These are phyloP conservation scores for Drosophila sordidula DNA, from an alignment of 2,888 invertebrate species.

Conservation along the genomic window DNA sequence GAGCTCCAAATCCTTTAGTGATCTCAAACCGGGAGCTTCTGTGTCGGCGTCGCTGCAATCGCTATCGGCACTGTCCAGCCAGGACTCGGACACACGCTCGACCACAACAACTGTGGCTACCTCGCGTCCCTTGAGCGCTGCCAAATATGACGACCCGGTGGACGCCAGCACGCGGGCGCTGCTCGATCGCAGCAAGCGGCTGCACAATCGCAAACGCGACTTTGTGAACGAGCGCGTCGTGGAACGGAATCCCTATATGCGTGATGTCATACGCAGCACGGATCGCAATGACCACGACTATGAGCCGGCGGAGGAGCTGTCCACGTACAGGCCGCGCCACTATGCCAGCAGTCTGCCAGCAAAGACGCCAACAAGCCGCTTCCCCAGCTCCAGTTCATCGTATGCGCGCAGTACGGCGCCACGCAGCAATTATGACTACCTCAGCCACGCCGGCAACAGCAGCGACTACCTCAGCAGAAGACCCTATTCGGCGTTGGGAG, in stretches of 20 bases:
- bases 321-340: conserved; percentile 77
- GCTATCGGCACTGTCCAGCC: conserved; percentile 63
- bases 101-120: conserved; percentile 56
- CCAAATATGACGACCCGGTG: conserved; percentile 50
- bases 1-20: conserved; percentile 72
- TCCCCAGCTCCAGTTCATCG: conserved; percentile 74
- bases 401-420: conserved; percentile 44
- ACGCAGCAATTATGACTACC: conserved; percentile 62
- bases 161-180: conserved; percentile 81
- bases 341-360: conserved; percentile 47
- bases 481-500: conserved; percentile 42
- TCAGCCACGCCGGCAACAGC: conserved; percentile 45
- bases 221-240: conserved; percentile 84
- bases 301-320: conserved; percentile 66
- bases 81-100: conserved; percentile 62
- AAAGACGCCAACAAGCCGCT: conserved; percentile 56
- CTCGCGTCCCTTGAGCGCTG: conserved; percentile 48
- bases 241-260: conserved; percentile 84
- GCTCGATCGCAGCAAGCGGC: conserved; percentile 83
- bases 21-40: conserved; percentile 67
- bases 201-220: conserved; percentile 84
- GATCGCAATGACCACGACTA: conserved; percentile 45
- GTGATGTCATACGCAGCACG: conserved; percentile 74
- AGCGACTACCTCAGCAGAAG: conserved; percentile 51
- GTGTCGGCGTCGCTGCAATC: conserved; percentile 59